Evolutionary conservation across 2,113 vertebrate genomes (phyloP).

Genomic region (Otus sunia): DNA sequence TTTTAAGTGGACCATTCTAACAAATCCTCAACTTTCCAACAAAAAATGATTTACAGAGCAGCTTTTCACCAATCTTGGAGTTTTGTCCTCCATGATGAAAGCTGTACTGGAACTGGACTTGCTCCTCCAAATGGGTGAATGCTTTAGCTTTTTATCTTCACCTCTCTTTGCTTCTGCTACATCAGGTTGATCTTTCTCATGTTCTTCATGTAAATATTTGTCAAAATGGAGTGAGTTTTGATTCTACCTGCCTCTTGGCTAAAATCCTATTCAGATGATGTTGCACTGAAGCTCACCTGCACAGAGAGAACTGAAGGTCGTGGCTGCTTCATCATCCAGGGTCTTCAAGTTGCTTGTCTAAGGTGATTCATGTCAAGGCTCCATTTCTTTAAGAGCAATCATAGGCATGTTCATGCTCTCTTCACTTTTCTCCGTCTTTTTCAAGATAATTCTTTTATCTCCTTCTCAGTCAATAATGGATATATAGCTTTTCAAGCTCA

Average conservation of each 20-base stretch:
- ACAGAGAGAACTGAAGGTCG: background rate
- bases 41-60: background rate
- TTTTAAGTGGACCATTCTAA: background rate
- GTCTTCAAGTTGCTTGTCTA: background rate
- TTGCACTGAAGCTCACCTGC: background rate
- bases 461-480: too few species aligned
- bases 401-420: background rate
- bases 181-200: background rate
- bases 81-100: background rate
- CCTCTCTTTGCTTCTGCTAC: background rate
- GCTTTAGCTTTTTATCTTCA: background rate
- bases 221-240: background rate
- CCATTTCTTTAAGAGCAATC: background rate
- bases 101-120: background rate
- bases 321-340: background rate
- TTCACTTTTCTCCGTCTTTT: background rate
- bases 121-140: background rate
- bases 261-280: background rate
- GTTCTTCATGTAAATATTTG: background rate
- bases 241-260: background rate
- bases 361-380: background rate
- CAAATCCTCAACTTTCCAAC: background rate
- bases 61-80: background rate
- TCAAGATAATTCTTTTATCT: background rate
- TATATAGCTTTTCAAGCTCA: background rate